Evolutionary conservation across 2,797 vertebrate species (phyloP).

Genomic region (Etheostoma nigrum): DNA sequence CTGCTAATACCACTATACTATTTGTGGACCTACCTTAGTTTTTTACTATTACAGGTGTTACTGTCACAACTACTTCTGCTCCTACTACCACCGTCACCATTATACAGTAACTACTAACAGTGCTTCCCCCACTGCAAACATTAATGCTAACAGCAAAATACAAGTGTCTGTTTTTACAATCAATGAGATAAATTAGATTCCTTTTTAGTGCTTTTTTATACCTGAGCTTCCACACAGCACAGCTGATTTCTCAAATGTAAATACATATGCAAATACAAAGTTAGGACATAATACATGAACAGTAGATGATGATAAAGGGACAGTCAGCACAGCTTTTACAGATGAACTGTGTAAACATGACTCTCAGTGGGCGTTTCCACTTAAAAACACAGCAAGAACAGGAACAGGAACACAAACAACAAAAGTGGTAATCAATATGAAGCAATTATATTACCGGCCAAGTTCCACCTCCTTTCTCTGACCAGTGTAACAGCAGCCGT

Average conservation of each 20-base stretch:
- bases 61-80: background rate
- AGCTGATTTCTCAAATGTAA: slow-evolving; percentile 35
- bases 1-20: background rate
- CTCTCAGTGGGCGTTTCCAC: slow-evolving; percentile 26
- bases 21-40: background rate
- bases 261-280: slow-evolving; percentile 52
- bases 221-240: background rate
- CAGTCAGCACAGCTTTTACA: background rate
- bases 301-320: background rate
- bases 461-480: slow-evolving; percentile 42
- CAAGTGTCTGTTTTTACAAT: background rate
- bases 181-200: background rate
- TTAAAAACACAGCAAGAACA: slow-evolving; percentile 34
- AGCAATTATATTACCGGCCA: slow-evolving; percentile 49
- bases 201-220: background rate
- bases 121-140: background rate
- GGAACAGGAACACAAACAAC: slow-evolving; percentile 33
- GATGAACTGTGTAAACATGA: background rate
- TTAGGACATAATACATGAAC: background rate
- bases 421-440: slow-evolving; percentile 45
- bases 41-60: background rate
- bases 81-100: background rate
- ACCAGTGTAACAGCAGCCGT: slow-evolving; percentile 43
- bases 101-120: background rate
- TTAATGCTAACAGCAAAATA: background rate